A percentile compares a stretch with the other conserved stretches of the same genome.
These are phyloP conservation scores for Phymanthus crucifer DNA, from an alignment of 92 coral and sea anemone genomes.

Conservation along the genomic window DNA sequence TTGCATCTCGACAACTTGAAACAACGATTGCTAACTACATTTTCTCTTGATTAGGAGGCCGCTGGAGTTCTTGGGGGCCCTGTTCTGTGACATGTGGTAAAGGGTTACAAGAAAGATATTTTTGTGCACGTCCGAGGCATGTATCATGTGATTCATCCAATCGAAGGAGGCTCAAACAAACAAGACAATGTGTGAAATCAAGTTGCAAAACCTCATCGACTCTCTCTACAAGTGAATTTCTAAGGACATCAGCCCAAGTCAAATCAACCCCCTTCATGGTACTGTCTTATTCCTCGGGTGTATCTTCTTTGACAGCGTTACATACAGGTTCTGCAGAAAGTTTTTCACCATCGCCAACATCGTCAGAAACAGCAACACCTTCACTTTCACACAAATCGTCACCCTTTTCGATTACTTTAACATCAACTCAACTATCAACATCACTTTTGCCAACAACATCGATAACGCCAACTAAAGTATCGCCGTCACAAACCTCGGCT, in stretches of 20 bases:
- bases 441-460: not conserved
- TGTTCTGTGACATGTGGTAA: constrained; percentile 28
- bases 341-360: not conserved
- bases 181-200: not conserved
- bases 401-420: not conserved
- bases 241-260: not conserved
- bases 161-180: not conserved
- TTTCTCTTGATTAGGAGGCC: not conserved
- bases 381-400: not conserved
- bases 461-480: too few species aligned
- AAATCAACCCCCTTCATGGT: not conserved
- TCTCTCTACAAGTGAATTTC: not conserved
- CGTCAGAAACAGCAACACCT: not conserved
- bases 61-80: constrained; percentile 26
- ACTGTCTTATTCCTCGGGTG: not conserved
- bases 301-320: not conserved
- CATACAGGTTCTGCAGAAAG: not conserved
- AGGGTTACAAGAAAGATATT: constrained; percentile 18
- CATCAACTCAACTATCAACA: not conserved
- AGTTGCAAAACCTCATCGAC: not conserved
- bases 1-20: not conserved
- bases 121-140: constrained; percentile 1
- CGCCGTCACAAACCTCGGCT: too few species aligned
- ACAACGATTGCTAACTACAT: not conserved
- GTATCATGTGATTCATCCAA: not conserved